Base-by-base conservation (phyloP, 2,797 vertebrate species). In the Lophius americanus region DNA sequence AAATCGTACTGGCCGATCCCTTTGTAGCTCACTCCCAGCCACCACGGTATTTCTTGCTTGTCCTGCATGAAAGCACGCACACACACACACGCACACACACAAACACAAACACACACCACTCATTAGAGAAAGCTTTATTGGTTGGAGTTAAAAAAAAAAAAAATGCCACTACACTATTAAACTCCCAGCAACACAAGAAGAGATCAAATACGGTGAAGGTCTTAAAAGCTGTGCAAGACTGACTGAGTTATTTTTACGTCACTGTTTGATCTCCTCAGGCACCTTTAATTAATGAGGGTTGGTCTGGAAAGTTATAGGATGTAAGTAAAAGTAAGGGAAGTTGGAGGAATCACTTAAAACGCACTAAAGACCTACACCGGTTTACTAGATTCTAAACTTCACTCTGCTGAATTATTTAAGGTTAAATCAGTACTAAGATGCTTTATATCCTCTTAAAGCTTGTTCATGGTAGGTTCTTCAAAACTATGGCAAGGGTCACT, bases 21-120 rank as follows among this genome's bases (percentile, higher is more conserved):
- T 94, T 98, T 99, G 90, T 96, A 98, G 89, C 97, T 95, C 85
- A 98, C 96, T 78, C 98, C 98, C 83, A 99, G 93, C 98, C 98
- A 99, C 98, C 98, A 99, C 0, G 97, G 98, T 79, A 99, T 94
- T 78, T 96, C 96, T 88, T 98, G 97, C 88, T 99, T 99, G 92
- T 99, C 98, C 98, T 99, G 91, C 70, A 91, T 89, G 83, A 87
- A 36, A 73, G 63, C 87, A 4, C 41, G 57, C 33, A 49, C 67
- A 68, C 64, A 73, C 48, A 59, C 3, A 57, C 44, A 46, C 44
- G 6, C 44, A 46, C 44, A 46, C 44, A 46, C 44, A 46, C 1
- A 23, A 1, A 23, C 23, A 23, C 10, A 44, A 32, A 47, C 59
- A 60, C 53, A 64, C 65, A 68, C 32, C 43, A 43, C 66, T 83